Percentiles rank a stretch among this genome's conserved stretches.
Evolutionary conservation across 30 jellyfish, hydroid and myxozoan species (phyloP).

Genomic region (Haliclystus octoradiatus): DNA sequence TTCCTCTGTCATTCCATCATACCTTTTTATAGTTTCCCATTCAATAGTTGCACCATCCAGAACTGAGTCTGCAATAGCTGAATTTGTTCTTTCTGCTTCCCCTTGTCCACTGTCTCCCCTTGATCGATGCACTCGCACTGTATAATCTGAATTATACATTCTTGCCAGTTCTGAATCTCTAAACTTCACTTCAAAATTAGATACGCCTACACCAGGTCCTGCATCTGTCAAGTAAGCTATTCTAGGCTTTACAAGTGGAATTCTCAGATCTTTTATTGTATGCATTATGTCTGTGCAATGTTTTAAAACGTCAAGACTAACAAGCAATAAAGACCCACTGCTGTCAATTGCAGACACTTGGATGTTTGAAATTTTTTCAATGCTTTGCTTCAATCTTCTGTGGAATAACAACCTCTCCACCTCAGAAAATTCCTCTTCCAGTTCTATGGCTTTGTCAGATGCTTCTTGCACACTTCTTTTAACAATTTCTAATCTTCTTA

Average conservation of each 20-base stretch:
- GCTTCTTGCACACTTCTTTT: too few species aligned
- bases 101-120: conserved; percentile 39
- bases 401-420: too few species aligned
- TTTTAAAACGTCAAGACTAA: too few species aligned
- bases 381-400: too few species aligned
- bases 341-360: too few species aligned
- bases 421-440: too few species aligned
- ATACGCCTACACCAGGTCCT: conserved; percentile 32
- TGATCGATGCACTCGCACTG: conserved; percentile 18
- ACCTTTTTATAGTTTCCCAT: not conserved
- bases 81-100: conserved; percentile 22
- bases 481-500: too few species aligned
- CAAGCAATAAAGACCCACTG: too few species aligned
- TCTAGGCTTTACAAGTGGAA: conserved; percentile 13
- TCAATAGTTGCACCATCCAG: conserved; percentile 24
- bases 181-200: conserved; percentile 18
- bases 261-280: conserved; percentile 4
- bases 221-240: conserved; percentile 24
- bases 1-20: conserved; percentile 17
- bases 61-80: conserved; percentile 16
- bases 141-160: conserved; percentile 20
- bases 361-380: too few species aligned
- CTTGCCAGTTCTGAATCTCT: conserved; percentile 28
- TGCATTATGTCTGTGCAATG: not conserved
- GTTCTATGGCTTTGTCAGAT: too few species aligned